Evolutionary conservation across 1,140 invertebrate species (phyloP).

Genomic region (Lepidotrigona ventralis): DNA sequence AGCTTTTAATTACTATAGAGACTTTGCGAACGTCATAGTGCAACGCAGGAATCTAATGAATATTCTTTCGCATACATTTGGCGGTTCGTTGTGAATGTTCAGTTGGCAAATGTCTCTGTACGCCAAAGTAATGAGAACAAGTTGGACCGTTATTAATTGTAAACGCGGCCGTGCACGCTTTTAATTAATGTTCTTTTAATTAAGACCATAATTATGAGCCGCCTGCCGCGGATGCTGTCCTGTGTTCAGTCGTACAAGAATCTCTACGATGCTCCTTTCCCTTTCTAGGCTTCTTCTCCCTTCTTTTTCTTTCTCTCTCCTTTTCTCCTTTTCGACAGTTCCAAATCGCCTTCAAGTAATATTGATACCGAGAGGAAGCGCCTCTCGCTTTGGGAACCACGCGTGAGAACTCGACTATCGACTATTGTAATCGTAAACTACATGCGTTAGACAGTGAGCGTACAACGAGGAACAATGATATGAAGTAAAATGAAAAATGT

Average conservation of each 20-base stretch:
- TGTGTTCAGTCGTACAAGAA: constrained; percentile 33
- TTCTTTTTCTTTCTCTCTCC: too few relatives aligned
- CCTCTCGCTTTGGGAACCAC: too few relatives aligned
- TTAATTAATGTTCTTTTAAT: constrained; percentile 70
- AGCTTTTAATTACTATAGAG: background rate
- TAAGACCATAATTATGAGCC: constrained; percentile 64
- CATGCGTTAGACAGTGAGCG: too few relatives aligned
- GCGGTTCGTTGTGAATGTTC: constrained; percentile 25
- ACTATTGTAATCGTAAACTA: too few relatives aligned
- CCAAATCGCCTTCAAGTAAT: constrained; percentile 11
- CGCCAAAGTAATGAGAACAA: constrained; percentile 66
- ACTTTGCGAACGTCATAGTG: background rate
- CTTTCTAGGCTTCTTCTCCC: background rate
- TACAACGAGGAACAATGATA: too few relatives aligned
- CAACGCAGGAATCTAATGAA: background rate
- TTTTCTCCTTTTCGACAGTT: background rate
- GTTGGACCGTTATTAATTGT: constrained; percentile 67
- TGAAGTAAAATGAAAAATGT: too few relatives aligned
- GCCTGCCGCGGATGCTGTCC: constrained; percentile 28
- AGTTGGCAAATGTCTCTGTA: constrained; percentile 42
- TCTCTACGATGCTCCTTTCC: background rate
- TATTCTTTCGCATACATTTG: constrained; percentile 32
- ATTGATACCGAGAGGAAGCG: too few relatives aligned
- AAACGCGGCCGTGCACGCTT: constrained; percentile 51
- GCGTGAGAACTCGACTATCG: background rate